Evolutionary conservation across 2,888 invertebrate species (phyloP).

Genomic region (Scaptomyza cyrtandrae): DNA sequence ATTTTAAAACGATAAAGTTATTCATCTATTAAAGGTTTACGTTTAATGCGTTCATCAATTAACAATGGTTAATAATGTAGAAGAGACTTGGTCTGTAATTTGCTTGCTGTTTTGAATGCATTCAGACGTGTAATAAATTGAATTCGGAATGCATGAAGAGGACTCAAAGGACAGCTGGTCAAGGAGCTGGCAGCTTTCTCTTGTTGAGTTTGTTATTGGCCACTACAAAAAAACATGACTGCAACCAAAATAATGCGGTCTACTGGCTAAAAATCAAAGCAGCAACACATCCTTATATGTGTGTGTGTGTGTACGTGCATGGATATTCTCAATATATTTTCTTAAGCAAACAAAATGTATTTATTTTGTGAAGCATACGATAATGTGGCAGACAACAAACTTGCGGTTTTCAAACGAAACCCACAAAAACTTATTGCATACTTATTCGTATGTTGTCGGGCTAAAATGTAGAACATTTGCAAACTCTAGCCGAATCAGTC

Average conservation of each 20-base stretch:
- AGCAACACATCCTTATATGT: conserved; percentile 19
- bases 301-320: neutral
- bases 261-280: conserved; percentile 68
- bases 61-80: conserved; percentile 71
- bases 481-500: conserved; percentile 13
- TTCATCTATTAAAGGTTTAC: neutral
- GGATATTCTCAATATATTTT: conserved; percentile 31
- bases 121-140: conserved; percentile 33
- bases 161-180: conserved; percentile 2
- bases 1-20: conserved; percentile 11
- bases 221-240: conserved; percentile 24
- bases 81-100: conserved; percentile 33
- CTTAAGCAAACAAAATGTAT: conserved; percentile 55
- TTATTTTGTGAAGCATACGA: conserved; percentile 66
- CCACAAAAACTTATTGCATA: conserved; percentile 64
- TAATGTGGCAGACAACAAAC: conserved; percentile 58
- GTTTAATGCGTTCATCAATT: conserved; percentile 51
- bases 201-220: conserved; percentile 15
- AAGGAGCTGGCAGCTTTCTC: too few species aligned
- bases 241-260: conserved; percentile 73
- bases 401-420: conserved; percentile 40
- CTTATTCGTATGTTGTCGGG: conserved; percentile 5
- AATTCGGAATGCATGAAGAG: conserved; percentile 10
- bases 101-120: conserved; percentile 32
- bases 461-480: conserved; percentile 3